These are phyloP conservation scores for Nyctibius grandis DNA, from an alignment of 2,797 vertebrate species.

Conservation along the genomic window DNA sequence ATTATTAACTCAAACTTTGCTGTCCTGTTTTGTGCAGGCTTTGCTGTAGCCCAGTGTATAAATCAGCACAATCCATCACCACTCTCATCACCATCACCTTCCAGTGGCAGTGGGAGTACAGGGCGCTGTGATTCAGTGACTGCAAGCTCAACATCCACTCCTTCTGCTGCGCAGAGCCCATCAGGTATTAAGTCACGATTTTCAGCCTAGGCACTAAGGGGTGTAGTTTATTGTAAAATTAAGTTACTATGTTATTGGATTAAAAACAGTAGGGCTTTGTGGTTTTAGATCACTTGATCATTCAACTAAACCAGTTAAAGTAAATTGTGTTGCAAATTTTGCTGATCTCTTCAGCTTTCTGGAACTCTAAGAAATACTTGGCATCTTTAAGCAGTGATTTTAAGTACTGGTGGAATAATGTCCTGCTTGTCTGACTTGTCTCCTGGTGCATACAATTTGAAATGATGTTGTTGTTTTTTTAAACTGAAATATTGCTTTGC, in stretches of 20 bases:
- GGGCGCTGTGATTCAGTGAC: constrained; percentile 84
- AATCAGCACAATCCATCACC: constrained; percentile 85
- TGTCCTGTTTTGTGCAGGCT: constrained; percentile 79
- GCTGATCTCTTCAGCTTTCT: neutral
- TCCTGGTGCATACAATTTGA: neutral
- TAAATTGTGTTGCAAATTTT: neutral
- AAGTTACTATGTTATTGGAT: neutral
- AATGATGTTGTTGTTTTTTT: neutral
- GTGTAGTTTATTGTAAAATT: neutral
- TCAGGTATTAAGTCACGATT: constrained; percentile 75
- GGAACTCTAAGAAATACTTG: neutral
- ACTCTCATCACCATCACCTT: constrained; percentile 83
- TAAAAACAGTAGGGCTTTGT: neutral
- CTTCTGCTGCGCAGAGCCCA: constrained; percentile 84
- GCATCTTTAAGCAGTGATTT: neutral
- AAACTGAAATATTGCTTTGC: neutral
- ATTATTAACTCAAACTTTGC: neutral
- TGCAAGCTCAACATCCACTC: constrained; percentile 80
- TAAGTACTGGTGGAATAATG: neutral
- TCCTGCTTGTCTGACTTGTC: neutral
- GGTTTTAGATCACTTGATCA: neutral
- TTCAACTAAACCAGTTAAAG: neutral
- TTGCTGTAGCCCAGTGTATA: constrained; percentile 93
- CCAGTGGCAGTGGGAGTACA: constrained; percentile 80
- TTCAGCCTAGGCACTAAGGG: neutral